Evolutionary conservation across 2,113 vertebrate genomes (phyloP).

Genomic region (Platichthys stellatus): DNA sequence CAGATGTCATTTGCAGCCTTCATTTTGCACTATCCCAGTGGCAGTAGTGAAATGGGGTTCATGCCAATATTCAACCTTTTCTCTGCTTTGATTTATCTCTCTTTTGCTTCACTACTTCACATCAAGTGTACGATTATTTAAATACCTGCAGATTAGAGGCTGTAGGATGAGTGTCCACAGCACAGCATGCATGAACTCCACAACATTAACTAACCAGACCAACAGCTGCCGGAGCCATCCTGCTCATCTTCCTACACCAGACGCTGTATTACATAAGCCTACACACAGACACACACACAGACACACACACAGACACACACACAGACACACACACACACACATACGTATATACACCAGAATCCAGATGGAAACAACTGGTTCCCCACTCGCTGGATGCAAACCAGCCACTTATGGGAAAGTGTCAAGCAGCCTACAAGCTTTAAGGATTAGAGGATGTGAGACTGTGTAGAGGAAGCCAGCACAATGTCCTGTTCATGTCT

Average conservation of each 20-base stretch:
- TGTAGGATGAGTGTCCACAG: background rate
- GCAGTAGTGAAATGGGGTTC: conserved; percentile 35
- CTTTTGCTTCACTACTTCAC: conserved; percentile 6
- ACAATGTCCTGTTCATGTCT: conserved; percentile 32
- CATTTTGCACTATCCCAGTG: conserved; percentile 9
- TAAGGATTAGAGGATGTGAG: conserved; percentile 43
- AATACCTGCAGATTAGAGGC: conserved; percentile 27
- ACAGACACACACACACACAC: too few species aligned
- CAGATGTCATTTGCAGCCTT: conserved; percentile 36
- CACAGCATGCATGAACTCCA: conserved; percentile 28
- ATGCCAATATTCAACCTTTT: conserved; percentile 41
- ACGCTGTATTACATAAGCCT: conserved; percentile 37
- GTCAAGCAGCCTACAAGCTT: conserved; percentile 31
- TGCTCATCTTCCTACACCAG: conserved; percentile 35
- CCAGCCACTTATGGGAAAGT: conserved; percentile 41
- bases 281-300: conserved; percentile 7
- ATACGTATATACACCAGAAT: conserved; percentile 14
- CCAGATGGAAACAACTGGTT: conserved; percentile 42
- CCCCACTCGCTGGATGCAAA: conserved; percentile 48
- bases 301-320: background rate
- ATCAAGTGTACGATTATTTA: conserved; percentile 17
- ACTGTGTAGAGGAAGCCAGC: conserved; percentile 39
- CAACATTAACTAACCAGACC: conserved; percentile 41
- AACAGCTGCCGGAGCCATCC: conserved; percentile 21
- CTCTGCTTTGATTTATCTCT: conserved; percentile 24